A percentile compares a stretch with the other conserved stretches of the same genome.
Evolutionary conservation across 2,113 vertebrate species (phyloP).

Genomic region (Craseonycteris thonglongyai): DNA sequence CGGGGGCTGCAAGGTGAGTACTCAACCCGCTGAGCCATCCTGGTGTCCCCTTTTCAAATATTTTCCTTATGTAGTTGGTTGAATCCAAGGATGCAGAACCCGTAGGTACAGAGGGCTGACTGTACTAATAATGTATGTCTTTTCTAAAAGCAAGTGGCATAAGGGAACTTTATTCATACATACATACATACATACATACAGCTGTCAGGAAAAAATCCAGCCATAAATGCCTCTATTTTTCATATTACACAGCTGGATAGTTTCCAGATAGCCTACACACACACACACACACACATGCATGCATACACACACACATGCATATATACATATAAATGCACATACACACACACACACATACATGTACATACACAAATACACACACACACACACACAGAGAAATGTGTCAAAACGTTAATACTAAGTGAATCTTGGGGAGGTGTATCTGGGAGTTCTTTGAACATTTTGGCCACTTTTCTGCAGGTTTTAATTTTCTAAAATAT

Average conservation of each 20-base stretch:
- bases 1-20: too few species aligned
- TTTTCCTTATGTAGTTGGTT: not conserved
- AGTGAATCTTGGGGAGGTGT: not conserved
- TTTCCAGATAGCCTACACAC: too few species aligned
- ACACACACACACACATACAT: too few species aligned
- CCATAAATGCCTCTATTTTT: too few species aligned
- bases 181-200: not conserved
- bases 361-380: not conserved
- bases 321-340: too few species aligned
- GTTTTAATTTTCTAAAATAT: not conserved
- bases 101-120: not conserved
- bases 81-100: too few species aligned
- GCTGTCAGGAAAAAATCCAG: too few species aligned
- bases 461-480: conserved; percentile 1
- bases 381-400: not conserved
- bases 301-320: too few species aligned
- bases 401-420: not conserved
- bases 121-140: not conserved
- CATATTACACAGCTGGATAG: too few species aligned
- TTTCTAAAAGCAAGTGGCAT: not conserved
- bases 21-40: too few species aligned
- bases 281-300: too few species aligned
- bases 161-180: not conserved
- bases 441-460: not conserved
- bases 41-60: too few species aligned